These are phyloP conservation scores for Hypanus sabinus DNA, from an alignment of 2,113 vertebrate species.

Conservation along the genomic window DNA sequence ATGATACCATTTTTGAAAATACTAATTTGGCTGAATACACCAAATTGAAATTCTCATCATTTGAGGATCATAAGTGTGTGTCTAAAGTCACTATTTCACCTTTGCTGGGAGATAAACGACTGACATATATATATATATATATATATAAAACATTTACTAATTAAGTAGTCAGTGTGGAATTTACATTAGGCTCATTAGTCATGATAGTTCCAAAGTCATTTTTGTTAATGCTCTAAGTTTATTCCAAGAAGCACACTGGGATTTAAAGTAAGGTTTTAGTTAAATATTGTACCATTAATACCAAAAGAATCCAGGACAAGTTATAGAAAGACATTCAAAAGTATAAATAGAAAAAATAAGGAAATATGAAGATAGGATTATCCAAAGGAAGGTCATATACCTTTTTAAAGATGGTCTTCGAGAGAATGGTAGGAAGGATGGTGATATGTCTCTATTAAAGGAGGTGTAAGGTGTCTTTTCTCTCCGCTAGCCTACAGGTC, in stretches of 20 bases:
- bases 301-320: not conserved
- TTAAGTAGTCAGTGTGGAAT: not conserved
- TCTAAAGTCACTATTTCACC: not conserved
- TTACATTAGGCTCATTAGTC: not conserved
- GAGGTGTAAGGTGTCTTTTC: too few relatives aligned
- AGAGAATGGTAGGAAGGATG: too few relatives aligned
- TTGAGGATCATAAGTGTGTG: not conserved
- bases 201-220: not conserved
- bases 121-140: not conserved
- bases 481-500: too few relatives aligned
- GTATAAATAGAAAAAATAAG: not conserved
- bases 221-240: not conserved
- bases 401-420: too few relatives aligned
- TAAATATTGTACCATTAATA: not conserved
- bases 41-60: constrained; percentile 23
- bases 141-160: not conserved
- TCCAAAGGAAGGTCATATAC: too few relatives aligned
- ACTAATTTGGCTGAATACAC: not conserved
- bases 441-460: too few relatives aligned
- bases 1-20: constrained; percentile 8
- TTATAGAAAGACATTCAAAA: not conserved
- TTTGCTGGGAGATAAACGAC: not conserved
- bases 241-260: not conserved
- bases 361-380: not conserved
- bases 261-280: not conserved